These are phyloP conservation scores for Euura lappo DNA, from an alignment of 1,140 invertebrate genomes.

Conservation along the genomic window DNA sequence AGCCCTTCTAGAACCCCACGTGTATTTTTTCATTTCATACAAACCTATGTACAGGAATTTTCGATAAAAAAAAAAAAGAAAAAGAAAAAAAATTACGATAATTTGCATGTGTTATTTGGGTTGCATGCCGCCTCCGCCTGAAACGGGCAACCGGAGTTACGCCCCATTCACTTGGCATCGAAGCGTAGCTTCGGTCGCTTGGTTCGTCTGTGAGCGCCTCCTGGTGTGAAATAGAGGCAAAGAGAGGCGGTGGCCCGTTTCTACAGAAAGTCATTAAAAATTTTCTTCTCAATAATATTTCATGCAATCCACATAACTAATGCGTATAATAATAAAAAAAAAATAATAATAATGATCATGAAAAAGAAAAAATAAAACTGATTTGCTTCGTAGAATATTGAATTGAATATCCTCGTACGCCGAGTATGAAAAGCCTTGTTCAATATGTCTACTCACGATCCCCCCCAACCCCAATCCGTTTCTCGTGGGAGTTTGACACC, in stretches of 20 bases:
- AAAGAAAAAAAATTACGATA: too few species aligned
- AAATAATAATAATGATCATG: too few species aligned
- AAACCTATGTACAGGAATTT: background rate
- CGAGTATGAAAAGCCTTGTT: conserved; percentile 1
- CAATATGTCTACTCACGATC: background rate
- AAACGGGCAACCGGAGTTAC: background rate
- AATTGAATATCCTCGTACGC: background rate
- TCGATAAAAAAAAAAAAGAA: too few species aligned
- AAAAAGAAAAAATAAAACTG: background rate
- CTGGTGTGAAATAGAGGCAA: too few species aligned
- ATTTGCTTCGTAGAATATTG: background rate
- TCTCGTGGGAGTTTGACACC: background rate
- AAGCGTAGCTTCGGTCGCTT: too few species aligned
- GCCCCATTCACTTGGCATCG: background rate
- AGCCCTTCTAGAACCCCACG: too few species aligned
- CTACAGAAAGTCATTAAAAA: too few species aligned
- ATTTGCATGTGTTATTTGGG: background rate
- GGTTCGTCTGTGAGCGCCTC: too few species aligned
- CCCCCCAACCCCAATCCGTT: background rate
- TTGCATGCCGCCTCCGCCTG: background rate
- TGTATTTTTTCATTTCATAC: background rate
- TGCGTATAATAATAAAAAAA: too few species aligned
- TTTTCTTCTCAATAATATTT: background rate
- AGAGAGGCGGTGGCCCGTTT: too few species aligned
- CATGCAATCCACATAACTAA: background rate